These are phyloP conservation scores for Muricea muricata DNA, from an alignment of 92 coral and sea anemone genomes.

Conservation along the genomic window DNA sequence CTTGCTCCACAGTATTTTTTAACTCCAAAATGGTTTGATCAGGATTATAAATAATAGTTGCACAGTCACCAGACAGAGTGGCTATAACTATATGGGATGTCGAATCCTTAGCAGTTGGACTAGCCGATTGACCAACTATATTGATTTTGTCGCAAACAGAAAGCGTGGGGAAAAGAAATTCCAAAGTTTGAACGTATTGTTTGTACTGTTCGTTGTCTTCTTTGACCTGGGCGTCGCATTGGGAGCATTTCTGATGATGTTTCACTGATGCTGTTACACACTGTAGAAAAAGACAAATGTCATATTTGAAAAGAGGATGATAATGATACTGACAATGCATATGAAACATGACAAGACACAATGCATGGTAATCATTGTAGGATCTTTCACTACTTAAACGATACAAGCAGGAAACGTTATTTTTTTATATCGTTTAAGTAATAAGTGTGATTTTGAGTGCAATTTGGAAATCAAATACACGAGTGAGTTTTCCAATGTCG, in stretches of 20 bases:
- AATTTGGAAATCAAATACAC: too few species aligned
- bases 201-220: slow-evolving; percentile 64
- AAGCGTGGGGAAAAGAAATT: slow-evolving; percentile 80
- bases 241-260: slow-evolving; percentile 65
- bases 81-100: slow-evolving; percentile 76
- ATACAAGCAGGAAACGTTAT: too few species aligned
- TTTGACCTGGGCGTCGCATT: slow-evolving; percentile 65
- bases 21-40: slow-evolving; percentile 63
- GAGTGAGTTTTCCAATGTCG: too few species aligned
- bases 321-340: too few species aligned
- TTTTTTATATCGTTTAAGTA: too few species aligned
- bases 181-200: slow-evolving; percentile 67
- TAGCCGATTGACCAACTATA: slow-evolving; percentile 45
- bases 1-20: slow-evolving; percentile 43
- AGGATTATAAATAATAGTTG: slow-evolving; percentile 68
- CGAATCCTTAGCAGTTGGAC: slow-evolving; percentile 18
- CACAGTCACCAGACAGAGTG: slow-evolving; percentile 82
- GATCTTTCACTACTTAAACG: too few species aligned
- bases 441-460: too few species aligned
- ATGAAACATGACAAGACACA: too few species aligned
- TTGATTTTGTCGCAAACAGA: too few species aligned
- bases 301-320: too few species aligned
- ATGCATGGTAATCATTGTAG: too few species aligned
- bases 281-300: slow-evolving; percentile 41
- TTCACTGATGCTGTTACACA: slow-evolving; percentile 79